A percentile compares a stretch with the other conserved stretches of the same genome.
These are phyloP conservation scores for Platalea minor DNA, from an alignment of 2,797 vertebrate species.

Conservation along the genomic window DNA sequence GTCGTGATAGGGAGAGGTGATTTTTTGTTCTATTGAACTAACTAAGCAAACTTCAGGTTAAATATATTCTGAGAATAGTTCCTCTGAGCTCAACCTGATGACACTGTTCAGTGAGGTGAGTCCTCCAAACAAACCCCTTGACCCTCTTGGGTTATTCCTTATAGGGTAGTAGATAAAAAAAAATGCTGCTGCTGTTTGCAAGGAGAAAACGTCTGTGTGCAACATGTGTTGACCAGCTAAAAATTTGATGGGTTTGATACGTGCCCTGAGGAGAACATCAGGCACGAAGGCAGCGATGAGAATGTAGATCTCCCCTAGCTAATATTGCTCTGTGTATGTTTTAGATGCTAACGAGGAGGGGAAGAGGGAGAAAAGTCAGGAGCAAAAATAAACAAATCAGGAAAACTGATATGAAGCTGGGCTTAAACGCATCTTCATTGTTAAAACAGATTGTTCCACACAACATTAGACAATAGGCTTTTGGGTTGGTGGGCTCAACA, in stretches of 20 bases:
- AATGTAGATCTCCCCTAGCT: background rate
- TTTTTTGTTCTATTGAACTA: background rate
- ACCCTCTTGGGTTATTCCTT: background rate
- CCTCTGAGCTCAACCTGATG: background rate
- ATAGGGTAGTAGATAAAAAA: background rate
- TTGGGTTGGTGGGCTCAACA: background rate
- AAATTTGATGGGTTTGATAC: background rate
- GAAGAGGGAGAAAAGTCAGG: background rate
- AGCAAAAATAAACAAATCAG: background rate
- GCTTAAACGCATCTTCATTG: background rate
- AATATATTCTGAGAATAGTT: background rate
- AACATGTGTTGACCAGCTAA: background rate
- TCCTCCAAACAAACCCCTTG: background rate
- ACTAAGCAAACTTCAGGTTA: background rate
- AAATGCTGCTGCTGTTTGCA: background rate
- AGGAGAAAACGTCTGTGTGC: background rate
- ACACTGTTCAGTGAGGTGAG: background rate
- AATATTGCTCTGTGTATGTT: background rate
- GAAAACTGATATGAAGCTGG: background rate
- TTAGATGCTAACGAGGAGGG: background rate
- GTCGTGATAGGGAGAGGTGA: background rate
- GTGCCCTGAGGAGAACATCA: background rate
- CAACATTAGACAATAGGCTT: background rate
- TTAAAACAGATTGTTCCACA: background rate
- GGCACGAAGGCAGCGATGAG: background rate